Conservation (phyloP, 2,113 vertebrate species). For the Rhinoderma darwinii region DNA sequence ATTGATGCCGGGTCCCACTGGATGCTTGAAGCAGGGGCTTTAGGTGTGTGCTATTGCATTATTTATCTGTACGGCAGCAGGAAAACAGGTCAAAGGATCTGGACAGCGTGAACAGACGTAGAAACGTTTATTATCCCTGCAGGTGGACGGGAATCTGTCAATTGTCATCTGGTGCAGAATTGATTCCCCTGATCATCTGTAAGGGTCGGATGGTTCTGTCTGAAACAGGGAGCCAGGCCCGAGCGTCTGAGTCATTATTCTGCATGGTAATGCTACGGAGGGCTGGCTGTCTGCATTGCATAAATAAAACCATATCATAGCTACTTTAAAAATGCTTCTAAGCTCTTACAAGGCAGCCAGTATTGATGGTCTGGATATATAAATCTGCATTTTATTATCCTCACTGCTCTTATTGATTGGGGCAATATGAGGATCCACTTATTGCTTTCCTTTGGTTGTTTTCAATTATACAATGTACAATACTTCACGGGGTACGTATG, state of each 20-base stretch:
- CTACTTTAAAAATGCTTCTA: neutral
- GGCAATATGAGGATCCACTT: neutral
- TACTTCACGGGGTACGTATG: neutral
- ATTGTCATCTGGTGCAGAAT: neutral
- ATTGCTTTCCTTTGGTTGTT: neutral
- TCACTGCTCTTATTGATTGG: neutral
- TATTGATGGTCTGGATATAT: neutral
- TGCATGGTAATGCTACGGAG: neutral
- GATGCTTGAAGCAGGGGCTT: neutral
- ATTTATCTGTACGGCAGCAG: constrained; percentile 53
- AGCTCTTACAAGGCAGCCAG: no score
- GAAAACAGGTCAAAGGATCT: constrained; percentile 33
- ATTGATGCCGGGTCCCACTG: constrained; percentile 16
- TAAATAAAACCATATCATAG: neutral
- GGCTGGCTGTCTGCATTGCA: neutral
- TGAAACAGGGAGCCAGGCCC: neutral
- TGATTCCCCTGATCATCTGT: neutral
- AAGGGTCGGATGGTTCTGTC: neutral
- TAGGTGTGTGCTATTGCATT: constrained; percentile 17
- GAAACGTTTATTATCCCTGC: neutral
- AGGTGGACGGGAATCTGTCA: neutral
- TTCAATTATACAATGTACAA: neutral
- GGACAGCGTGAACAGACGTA: neutral
- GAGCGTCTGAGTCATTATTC: neutral
- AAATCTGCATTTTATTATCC: constrained; percentile 39